Evolutionary conservation across 2,888 invertebrate genomes (phyloP).

Genomic region (Heliconius erato): DNA sequence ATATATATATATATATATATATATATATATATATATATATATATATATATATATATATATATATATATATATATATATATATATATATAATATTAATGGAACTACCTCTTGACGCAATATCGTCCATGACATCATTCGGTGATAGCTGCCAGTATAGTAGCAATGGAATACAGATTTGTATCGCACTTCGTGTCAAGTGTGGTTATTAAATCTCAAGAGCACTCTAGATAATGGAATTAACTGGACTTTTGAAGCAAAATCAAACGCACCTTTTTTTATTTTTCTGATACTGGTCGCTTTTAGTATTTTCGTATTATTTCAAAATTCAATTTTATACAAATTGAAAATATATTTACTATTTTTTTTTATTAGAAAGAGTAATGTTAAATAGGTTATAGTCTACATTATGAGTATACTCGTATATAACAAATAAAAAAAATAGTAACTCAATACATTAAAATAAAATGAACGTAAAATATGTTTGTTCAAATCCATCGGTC

Average conservation of each 20-base stretch:
- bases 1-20: too few relatives aligned
- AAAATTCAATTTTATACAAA: not conserved
- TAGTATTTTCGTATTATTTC: not conserved
- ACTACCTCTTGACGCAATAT: conserved; percentile 65
- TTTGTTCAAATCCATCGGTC: too few relatives aligned
- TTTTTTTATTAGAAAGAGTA: too few relatives aligned
- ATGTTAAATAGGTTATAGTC: too few relatives aligned
- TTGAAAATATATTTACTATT: too few relatives aligned
- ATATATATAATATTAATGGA: not conserved
- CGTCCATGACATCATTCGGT: conserved; percentile 60
- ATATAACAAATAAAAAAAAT: too few relatives aligned
- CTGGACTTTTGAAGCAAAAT: conserved; percentile 59
- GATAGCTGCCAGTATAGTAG: conserved; percentile 45
- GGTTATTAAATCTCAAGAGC: conserved; percentile 81
- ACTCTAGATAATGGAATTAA: conserved; percentile 83
- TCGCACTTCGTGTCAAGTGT: conserved; percentile 72
- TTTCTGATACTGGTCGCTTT: conserved; percentile 5
- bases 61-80: too few relatives aligned
- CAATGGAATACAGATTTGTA: conserved; percentile 68
- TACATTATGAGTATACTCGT: too few relatives aligned
- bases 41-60: too few relatives aligned
- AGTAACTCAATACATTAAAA: too few relatives aligned
- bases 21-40: too few relatives aligned
- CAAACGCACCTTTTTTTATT: conserved; percentile 57
- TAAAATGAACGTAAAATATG: too few relatives aligned